Evolutionary conservation across 2,888 invertebrate species (phyloP), one percentile per base, ranked within the genome.

Genomic region (Aporophyla lueneburgensis): DNA sequence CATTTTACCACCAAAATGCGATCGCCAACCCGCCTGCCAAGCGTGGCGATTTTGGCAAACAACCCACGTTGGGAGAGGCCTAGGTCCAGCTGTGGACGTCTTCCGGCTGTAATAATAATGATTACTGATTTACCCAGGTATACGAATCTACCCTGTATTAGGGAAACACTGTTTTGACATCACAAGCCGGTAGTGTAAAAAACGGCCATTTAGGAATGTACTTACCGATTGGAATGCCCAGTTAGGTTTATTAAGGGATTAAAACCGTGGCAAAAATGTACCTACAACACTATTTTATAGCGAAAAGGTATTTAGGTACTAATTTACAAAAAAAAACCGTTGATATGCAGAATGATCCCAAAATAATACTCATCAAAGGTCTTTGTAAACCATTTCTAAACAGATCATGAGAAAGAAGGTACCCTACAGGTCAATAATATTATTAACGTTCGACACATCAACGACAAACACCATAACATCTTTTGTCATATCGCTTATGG

Each of bases 391-490:
- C 76, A 58, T 79, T 80, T 70, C 65, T 65, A 76, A 88, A 88
- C 79, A 86, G 86, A 88, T 89, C 85, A 90, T 86, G 81, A 86
- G 88, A 91, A 89, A 83, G 78, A 82, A 56, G n/a, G 61, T 66
- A 61, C 78, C 58, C 51, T 33, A 82, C 80, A 90, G 90, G 90
- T 91, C 90, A 91, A 91, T 88, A 91, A 91, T 88, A 89, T 87
- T 91, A 89, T 90, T 89, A 88, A 87, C 87, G 90, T 91, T 91
- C 92, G 92, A 93, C 94, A 93, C 93, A 92, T 95, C 94, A 93
- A 93, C 90, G 93, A 94, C 95, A 94, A 93, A 94, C 89, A 93
- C 80, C 88, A 91, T 91, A 93, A 93, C 92, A 92, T 93, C 94
- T 93, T 93, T 95, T 95, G 94, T 95, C 83, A 87, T 76, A 71